These are phyloP conservation scores for Drosophila equinoxialis DNA, from an alignment of 1,140 invertebrate species.

Conservation along the genomic window DNA sequence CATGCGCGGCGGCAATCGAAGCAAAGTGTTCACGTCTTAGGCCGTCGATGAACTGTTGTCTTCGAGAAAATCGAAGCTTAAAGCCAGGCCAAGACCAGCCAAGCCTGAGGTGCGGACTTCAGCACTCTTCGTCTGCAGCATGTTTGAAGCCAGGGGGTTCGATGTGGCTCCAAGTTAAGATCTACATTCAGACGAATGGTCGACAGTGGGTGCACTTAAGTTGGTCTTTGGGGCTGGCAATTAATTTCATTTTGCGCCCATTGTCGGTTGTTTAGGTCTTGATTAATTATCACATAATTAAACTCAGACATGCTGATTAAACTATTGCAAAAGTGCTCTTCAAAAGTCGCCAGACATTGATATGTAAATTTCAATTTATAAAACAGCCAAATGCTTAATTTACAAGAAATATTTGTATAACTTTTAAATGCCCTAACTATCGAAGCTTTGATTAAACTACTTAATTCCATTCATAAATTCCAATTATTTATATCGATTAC, in stretches of 20 bases:
- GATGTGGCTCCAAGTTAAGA: conserved; percentile 21
- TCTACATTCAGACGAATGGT: neutral
- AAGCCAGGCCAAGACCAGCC: neutral
- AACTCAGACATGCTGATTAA: conserved; percentile 64
- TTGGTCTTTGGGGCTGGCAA: neutral
- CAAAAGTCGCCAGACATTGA: conserved; percentile 47
- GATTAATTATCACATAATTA: conserved; percentile 73
- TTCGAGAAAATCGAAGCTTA: neutral
- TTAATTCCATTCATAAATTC: too few species aligned
- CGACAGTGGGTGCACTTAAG: neutral
- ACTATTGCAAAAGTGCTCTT: conserved; percentile 49
- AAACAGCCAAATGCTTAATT: conserved; percentile 24
- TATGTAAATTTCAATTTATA: conserved; percentile 66
- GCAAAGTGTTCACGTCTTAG: conserved; percentile 46
- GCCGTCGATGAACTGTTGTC: conserved; percentile 44
- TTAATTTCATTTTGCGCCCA: conserved; percentile 23
- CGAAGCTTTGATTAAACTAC: too few species aligned
- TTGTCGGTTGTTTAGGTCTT: conserved; percentile 29
- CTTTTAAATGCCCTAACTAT: neutral
- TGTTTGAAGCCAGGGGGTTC: conserved; percentile 36
- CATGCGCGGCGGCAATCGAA: conserved; percentile 51
- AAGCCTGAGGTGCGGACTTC: neutral
- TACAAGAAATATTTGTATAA: neutral
- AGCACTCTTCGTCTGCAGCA: conserved; percentile 17
- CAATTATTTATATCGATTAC: too few species aligned